Percentiles rank a stretch among this genome's conserved stretches.
Conservation (phyloP, 2,888 invertebrate species). For the Mesodorylaimus sp. region DNA sequence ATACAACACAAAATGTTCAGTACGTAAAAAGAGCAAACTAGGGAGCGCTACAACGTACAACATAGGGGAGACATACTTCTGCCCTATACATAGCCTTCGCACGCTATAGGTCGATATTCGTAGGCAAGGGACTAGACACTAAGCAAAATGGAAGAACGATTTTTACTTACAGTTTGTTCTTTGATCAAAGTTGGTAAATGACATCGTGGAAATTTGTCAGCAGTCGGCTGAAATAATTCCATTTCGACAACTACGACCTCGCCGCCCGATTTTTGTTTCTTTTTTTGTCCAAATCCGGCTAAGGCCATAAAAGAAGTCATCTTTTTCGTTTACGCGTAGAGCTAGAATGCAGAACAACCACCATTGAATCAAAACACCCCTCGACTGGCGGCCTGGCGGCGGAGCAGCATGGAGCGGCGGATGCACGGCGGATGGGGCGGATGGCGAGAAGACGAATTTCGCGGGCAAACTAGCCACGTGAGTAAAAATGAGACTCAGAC, state of each 20-base stretch:
- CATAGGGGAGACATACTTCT: background rate
- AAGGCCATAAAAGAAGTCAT: background rate
- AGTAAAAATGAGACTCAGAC: too few species aligned
- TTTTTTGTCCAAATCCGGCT: background rate
- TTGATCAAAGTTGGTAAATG: background rate
- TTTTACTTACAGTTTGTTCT: background rate
- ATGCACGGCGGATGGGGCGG: too few species aligned
- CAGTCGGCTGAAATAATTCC: background rate
- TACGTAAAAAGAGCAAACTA: background rate
- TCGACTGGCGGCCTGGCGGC: background rate
- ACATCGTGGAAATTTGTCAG: background rate
- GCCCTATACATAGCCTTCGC: background rate
- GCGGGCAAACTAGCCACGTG: too few species aligned
- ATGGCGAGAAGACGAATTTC: too few species aligned
- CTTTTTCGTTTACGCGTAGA: background rate
- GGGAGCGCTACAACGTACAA: background rate
- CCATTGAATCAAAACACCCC: background rate
- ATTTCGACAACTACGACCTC: background rate
- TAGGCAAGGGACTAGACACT: too few species aligned
- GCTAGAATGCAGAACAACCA: background rate
- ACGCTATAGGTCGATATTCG: too few species aligned
- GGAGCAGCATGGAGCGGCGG: too few species aligned
- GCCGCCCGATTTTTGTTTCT: background rate
- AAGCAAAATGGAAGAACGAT: too few species aligned
- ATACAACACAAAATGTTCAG: background rate